Conservation (phyloP, 2,888 invertebrate species). For the Xylocampa areola region DNA sequence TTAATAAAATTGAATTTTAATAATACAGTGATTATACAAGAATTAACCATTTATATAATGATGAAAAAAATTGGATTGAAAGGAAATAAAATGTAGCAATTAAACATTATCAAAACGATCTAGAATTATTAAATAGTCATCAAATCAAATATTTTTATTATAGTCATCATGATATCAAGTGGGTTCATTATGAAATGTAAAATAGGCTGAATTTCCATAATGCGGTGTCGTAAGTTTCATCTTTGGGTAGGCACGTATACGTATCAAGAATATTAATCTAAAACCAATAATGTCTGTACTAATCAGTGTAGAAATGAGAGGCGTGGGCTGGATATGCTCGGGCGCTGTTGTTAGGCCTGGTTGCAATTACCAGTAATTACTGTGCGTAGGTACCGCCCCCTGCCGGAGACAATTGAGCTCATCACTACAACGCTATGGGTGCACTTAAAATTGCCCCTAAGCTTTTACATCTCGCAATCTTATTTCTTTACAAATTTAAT, state of each 20-base stretch:
- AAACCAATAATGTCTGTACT: constrained; percentile 26
- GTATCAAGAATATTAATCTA: constrained; percentile 27
- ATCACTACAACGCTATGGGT: constrained; percentile 52
- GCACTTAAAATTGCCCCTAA: constrained; percentile 39
- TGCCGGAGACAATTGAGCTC: constrained; percentile 52
- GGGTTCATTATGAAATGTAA: constrained; percentile 15
- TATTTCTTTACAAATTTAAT: constrained; percentile 17
- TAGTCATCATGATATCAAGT: constrained; percentile 8
- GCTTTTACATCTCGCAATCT: constrained; percentile 11
- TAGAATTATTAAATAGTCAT: constrained; percentile 23
- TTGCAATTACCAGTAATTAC: constrained; percentile 78
- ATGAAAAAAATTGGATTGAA: too few species aligned
- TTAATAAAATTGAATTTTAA: constrained; percentile 31
- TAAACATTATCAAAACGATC: constrained; percentile 13
- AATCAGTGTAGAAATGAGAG: constrained; percentile 43
- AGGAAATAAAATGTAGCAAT: constrained; percentile 17
- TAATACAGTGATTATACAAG: constrained; percentile 6
- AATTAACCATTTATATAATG: constrained; percentile 10
- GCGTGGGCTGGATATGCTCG: constrained; percentile 37
- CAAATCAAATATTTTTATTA: constrained; percentile 36
- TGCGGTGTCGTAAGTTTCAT: constrained; percentile 22
- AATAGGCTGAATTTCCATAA: constrained; percentile 21
- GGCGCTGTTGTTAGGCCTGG: constrained; percentile 59
- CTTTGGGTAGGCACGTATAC: constrained; percentile 13
- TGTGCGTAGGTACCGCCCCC: constrained; percentile 68